These are phyloP conservation scores for Trematocara variabile DNA, from an alignment of 2,113 vertebrate genomes.

Conservation along the genomic window DNA sequence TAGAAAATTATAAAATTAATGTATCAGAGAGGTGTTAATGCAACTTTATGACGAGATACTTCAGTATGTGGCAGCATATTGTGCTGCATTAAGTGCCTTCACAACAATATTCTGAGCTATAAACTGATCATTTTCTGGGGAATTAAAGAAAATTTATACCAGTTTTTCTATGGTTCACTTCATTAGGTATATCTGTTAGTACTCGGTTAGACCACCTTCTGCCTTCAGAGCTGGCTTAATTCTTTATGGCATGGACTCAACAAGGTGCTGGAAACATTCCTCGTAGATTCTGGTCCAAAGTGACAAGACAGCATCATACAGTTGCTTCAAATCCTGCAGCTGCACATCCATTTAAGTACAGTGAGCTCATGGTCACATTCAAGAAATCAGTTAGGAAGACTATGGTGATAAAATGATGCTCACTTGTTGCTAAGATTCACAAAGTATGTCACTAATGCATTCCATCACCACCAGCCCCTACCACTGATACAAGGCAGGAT, in stretches of 20 bases:
- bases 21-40: not conserved
- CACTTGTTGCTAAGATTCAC: not conserved
- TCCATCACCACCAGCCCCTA: not conserved
- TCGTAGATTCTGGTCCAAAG: not conserved
- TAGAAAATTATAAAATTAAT: not conserved
- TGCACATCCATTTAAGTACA: not conserved
- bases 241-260: not conserved
- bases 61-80: not conserved
- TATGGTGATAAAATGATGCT: not conserved
- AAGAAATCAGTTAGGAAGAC: not conserved
- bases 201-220: not conserved
- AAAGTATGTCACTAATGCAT: not conserved
- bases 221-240: not conserved
- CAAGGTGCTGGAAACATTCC: not conserved
- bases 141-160: not conserved
- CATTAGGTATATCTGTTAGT: not conserved
- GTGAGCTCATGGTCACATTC: fast-evolving
- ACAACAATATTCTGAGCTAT: not conserved
- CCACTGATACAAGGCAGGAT: not conserved
- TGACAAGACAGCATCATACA: not conserved
- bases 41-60: not conserved
- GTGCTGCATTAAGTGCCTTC: not conserved
- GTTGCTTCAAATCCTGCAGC: fast-evolving
- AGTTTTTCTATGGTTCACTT: not conserved
- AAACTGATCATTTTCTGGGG: not conserved